Conservation (phyloP, 2,113 vertebrate species). For the Thunnus thynnus region DNA sequence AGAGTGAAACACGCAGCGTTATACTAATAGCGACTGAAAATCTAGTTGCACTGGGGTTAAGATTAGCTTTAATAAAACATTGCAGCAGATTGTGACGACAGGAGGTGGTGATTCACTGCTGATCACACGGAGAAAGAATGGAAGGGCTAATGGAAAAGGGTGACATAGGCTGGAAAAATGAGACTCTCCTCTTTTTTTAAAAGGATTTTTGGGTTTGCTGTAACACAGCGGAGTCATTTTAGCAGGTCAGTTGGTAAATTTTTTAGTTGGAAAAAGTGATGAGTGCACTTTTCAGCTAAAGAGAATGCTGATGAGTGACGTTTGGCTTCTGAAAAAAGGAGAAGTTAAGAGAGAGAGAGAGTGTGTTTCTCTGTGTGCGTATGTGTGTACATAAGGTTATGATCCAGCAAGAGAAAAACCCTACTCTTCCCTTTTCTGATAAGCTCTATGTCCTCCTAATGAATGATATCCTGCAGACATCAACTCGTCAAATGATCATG, state of each 20-base stretch:
- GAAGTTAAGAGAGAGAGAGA: conserved; percentile 52
- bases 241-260: conserved; percentile 29
- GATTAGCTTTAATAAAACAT: conserved; percentile 24
- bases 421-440: conserved; percentile 69
- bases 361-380: not conserved
- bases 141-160: conserved; percentile 51
- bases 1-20: not conserved
- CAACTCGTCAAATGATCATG: not conserved
- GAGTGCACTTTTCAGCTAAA: conserved; percentile 25
- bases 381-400: conserved; percentile 33
- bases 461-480: not conserved
- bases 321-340: conserved; percentile 51
- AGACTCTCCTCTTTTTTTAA: conserved; percentile 13
- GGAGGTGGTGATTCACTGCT: conserved; percentile 64
- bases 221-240: conserved; percentile 5
- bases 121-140: conserved; percentile 68
- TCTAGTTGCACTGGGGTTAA: not conserved
- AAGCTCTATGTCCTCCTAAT: not conserved
- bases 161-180: conserved; percentile 62
- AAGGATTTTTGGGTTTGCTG: conserved; percentile 13
- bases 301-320: conserved; percentile 60
- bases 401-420: conserved; percentile 26
- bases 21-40: not conserved
- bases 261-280: not conserved
- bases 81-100: conserved; percentile 8